Conservation (phyloP, 92 coral and sea anemone genomes). For the Plumapathes pennacea region DNA sequence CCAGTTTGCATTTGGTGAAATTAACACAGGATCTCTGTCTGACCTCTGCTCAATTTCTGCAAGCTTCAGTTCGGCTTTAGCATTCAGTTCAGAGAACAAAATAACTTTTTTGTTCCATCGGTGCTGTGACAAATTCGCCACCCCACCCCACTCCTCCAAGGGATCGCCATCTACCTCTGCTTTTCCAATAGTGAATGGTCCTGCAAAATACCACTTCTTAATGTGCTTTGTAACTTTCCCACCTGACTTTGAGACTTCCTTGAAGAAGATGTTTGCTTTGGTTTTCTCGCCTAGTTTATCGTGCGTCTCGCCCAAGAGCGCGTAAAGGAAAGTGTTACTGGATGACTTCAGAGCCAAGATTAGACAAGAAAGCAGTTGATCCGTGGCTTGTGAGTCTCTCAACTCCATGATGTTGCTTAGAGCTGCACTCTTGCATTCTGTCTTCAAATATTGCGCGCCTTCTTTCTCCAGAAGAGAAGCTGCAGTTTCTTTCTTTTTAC, state of each 20-base stretch:
- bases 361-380: conserved; percentile 65
- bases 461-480: conserved; percentile 70
- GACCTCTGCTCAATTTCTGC: conserved; percentile 31
- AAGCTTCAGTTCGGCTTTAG: conserved; percentile 76
- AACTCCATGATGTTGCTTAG: conserved; percentile 56
- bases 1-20: conserved; percentile 71
- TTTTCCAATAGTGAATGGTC: conserved; percentile 92
- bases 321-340: conserved; percentile 66
- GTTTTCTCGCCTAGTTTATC: conserved; percentile 35
- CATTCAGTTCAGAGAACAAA: conserved; percentile 74
- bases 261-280: conserved; percentile 78
- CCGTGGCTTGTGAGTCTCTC: conserved; percentile 60
- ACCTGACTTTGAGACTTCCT: conserved; percentile 65
- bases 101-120: conserved; percentile 62
- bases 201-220: conserved; percentile 83
- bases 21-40: conserved; percentile 40
- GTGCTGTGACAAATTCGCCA: conserved; percentile 57
- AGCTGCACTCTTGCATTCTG: conserved; percentile 55
- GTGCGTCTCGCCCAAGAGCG: conserved; percentile 73
- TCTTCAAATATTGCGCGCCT: conserved; percentile 26
- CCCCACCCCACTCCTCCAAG: conserved; percentile 89
- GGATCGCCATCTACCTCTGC: conserved; percentile 97
- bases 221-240: conserved; percentile 73
- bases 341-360: conserved; percentile 53
- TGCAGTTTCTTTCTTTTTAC: conserved; percentile 37